Conservation (phyloP, 2,888 invertebrate species). For the Drosophila meridiana region DNA sequence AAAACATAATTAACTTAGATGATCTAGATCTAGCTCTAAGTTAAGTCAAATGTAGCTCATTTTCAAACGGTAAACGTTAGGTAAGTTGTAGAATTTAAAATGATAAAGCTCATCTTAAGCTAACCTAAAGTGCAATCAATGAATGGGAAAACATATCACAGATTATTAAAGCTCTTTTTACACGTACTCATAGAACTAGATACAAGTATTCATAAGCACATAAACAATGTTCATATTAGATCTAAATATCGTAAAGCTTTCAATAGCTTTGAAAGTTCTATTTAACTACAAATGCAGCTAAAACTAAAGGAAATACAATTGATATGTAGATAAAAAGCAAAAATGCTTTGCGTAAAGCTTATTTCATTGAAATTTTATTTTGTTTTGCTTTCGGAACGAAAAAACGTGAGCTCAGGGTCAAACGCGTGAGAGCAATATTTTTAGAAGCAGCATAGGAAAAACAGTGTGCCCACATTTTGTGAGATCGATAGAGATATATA, state of each 20-base stretch:
- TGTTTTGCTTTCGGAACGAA: not conserved
- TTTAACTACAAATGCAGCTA: not conserved
- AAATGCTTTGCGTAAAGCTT: slow-evolving; percentile 4
- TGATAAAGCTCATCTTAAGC: too few relatives aligned
- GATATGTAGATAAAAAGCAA: not conserved
- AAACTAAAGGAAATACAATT: not conserved
- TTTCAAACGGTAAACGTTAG: too few relatives aligned
- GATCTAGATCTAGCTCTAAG: too few relatives aligned
- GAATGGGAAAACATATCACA: too few relatives aligned
- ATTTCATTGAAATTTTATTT: slow-evolving; percentile 11
- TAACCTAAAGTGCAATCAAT: too few relatives aligned
- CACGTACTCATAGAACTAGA: not conserved
- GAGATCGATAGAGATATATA: slow-evolving; percentile 1
- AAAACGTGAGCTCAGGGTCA: slow-evolving; percentile 38
- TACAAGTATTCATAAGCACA: not conserved
- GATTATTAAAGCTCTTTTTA: not conserved
- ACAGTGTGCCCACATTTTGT: slow-evolving; percentile 13
- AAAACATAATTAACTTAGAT: too few relatives aligned
- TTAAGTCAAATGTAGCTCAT: too few relatives aligned
- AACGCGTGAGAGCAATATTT: slow-evolving; percentile 20
- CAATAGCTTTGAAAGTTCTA: not conserved
- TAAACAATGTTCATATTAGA: too few relatives aligned
- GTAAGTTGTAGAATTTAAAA: too few relatives aligned
- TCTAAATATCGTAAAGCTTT: not conserved
- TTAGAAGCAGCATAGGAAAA: slow-evolving; percentile 5